These are phyloP conservation scores for Phrixothrix hirtus DNA, from an alignment of 2,888 invertebrate genomes.

Conservation along the genomic window DNA sequence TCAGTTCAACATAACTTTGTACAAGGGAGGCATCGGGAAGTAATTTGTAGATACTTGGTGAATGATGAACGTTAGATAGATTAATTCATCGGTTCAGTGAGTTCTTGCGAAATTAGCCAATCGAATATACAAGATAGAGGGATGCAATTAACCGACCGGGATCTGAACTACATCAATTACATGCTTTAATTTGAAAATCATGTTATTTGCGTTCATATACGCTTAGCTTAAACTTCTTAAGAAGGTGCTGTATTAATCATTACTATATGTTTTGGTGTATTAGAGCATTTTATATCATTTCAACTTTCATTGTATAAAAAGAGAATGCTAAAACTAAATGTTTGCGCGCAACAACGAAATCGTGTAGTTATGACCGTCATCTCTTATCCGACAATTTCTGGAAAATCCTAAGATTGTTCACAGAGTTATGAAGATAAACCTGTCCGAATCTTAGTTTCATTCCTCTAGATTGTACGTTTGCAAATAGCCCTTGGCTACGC, in stretches of 20 bases:
- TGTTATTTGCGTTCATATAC: no score
- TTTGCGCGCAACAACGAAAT: no score
- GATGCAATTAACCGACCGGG: slow-evolving; percentile 32
- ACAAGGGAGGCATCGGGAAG: slow-evolving; percentile 22
- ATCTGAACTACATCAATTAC: slow-evolving; percentile 36
- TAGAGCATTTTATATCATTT: no score
- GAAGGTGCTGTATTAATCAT: no score
- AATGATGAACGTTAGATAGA: slow-evolving; percentile 38
- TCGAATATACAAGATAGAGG: slow-evolving; percentile 26
- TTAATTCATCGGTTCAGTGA: slow-evolving; percentile 37
- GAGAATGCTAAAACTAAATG: no score
- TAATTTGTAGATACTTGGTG: slow-evolving; percentile 24
- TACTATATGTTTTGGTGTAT: no score
- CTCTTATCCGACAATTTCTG: background rate
- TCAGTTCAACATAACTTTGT: slow-evolving; percentile 10
- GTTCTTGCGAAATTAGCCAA: slow-evolving; percentile 28
- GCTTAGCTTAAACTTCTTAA: no score
- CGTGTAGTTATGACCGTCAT: background rate
- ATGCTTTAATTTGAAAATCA: slow-evolving; percentile 35
- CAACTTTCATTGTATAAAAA: no score
- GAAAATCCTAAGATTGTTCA: slow-evolving; percentile 6
- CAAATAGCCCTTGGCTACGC: slow-evolving; percentile 45
- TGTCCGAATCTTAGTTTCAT: slow-evolving; percentile 25
- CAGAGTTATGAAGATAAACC: slow-evolving; percentile 22
- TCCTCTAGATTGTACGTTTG: slow-evolving; percentile 38